Evolutionary conservation across 2,888 invertebrate genomes (phyloP), one percentile per base, ranked within the genome.

Genomic region (Brachyptera risi): DNA sequence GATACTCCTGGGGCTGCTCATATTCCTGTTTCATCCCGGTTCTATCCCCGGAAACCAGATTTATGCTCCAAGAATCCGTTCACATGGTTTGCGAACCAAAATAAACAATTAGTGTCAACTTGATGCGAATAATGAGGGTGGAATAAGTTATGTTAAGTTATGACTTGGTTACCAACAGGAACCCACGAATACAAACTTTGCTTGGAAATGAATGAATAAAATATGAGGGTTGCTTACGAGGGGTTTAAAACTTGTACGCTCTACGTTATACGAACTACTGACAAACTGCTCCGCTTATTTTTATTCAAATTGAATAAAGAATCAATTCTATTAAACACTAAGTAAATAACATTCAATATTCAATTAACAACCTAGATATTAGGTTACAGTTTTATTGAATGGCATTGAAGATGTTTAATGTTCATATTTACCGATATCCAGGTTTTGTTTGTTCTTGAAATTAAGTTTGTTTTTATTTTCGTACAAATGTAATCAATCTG

Each of bases 141-240:
- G 51, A 51, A 51, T 51, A 51, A 51, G 27, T 51, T 51, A 51
- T 35, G 51, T 51, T 51, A 51, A 51, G 27, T 51, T 51, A 51
- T 51, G 27, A 51, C 31, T 51, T 31, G 51, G 51, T 51, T 50
- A 15, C 15, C 13, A 13, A 24, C 17, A 7, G 27, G 15, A 17
- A 47, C 9, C 40, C 40, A 40, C 40, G 3, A 51, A 27, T 17
- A 7, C 27, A 31, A 31, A 51, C 27, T 31, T 51, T 51, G n/a
- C 31, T 17, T 51, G 15, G 51, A 3, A 11, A 31, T 51, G 51
- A 35, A 31, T 51, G 51, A 51, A 51, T 51, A 51, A 51, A 51
- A 51, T 51, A 51, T 51, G 5, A 51, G 7, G n/a, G 27, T 27
- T 27, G 51, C 47, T 47, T 44, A 11, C n/a, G 47, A 24, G 47